A percentile compares a stretch with the other conserved stretches of the same genome.
Evolutionary conservation across 1,140 invertebrate species (phyloP).

Genomic region (Oryzaephilus surinamensis): DNA sequence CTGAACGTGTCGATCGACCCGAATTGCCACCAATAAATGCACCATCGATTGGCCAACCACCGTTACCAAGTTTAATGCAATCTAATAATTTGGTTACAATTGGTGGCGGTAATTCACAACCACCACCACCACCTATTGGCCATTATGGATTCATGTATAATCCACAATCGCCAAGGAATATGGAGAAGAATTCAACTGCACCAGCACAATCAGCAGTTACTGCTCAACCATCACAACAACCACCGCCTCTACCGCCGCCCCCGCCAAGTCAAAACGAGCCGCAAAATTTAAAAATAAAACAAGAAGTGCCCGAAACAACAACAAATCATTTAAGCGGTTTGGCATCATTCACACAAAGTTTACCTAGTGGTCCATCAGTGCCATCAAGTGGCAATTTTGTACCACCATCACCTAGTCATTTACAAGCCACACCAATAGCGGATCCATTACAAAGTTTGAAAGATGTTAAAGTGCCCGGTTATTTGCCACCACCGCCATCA

Average conservation of each 20-base stretch:
- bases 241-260: no score
- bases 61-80: constrained; percentile 42
- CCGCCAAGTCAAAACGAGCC: constrained; percentile 47
- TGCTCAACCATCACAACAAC: not conserved
- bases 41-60: constrained; percentile 40
- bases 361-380: constrained; percentile 9
- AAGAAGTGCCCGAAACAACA: constrained; percentile 48
- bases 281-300: constrained; percentile 70
- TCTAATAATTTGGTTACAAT: constrained; percentile 45
- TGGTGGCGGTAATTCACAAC: constrained; percentile 37
- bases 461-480: constrained; percentile 72
- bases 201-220: constrained; percentile 3
- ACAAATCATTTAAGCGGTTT: constrained; percentile 5
- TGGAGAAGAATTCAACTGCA: constrained; percentile 15
- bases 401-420: constrained; percentile 16
- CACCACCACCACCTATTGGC: constrained; percentile 22
- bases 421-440: constrained; percentile 41
- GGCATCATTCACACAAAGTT: constrained; percentile 12
- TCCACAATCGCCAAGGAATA: constrained; percentile 20
- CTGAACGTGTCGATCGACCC: constrained; percentile 38
- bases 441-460: constrained; percentile 68
- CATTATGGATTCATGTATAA: constrained; percentile 44
- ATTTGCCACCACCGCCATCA: constrained; percentile 35
- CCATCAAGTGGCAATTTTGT: constrained; percentile 13
- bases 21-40: constrained; percentile 36